Evolutionary conservation across 2,888 invertebrate species (phyloP), one percentile per base, ranked within the genome.

Genomic region (Corbicula japonica): DNA sequence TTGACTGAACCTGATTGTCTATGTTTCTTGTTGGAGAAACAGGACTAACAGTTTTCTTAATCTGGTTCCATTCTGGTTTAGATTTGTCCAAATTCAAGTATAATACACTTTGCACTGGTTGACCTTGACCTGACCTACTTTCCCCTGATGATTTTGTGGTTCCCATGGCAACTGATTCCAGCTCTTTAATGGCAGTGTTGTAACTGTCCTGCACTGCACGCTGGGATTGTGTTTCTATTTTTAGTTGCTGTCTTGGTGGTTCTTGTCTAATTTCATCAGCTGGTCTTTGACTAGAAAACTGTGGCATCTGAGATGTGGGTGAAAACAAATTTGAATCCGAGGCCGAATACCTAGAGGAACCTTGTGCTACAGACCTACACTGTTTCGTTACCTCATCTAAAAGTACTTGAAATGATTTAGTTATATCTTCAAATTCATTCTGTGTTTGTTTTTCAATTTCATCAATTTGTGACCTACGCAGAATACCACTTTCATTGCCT

Each of bases 351-450:
- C 46, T 76, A 10, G 54, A 63, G 4, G 79, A 76, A 5, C 76
- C 68, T 32, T 74, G 48, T 30, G 76, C 79, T 18, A 81, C 80
- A n/a, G 72, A 61, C 54, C 61, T 56, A 66, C 81, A 81, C 63
- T 81, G 79, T 54, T 72, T 74, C 2, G 82, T 75, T 26, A 91
- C 89, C 71, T 91, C 90, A 63, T 89, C 90, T 8, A 91, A 74
- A 23, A 91, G 80, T 34, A 88, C 88, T 65, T 90, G 89, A 80
- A 90, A 91, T 46, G 89, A 89, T 66, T 87, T 89, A 6, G 88
- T 88, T 34, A 91, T 89, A 50, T 89, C 84, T 54, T 91, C 90
- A 83, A 90, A 89, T 74, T 91, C 90, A 41, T 85, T 84, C 63
- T 90, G 88, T 8, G 88, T 88, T 71, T 88, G 87, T 60, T 86